A percentile compares a stretch with the other conserved stretches of the same genome.
These are phyloP conservation scores for Coregonus sp. DNA, from an alignment of 2,797 vertebrate species.

Conservation along the genomic window DNA sequence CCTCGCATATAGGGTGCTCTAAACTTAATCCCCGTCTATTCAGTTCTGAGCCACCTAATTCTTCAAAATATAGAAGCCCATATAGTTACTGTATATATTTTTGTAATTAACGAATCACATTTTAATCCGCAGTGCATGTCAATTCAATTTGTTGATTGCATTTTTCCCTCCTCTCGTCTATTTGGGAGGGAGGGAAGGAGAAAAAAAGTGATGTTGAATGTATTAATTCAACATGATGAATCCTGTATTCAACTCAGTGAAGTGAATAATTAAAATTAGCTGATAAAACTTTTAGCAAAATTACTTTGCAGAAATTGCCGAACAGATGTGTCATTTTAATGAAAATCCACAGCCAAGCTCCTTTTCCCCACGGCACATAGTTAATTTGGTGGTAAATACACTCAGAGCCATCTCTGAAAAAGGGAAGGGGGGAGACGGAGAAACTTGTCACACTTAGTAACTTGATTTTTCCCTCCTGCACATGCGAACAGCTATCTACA, in stretches of 20 bases:
- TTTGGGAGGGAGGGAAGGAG: constrained; percentile 70
- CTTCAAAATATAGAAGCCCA: constrained; percentile 86
- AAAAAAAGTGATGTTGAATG: constrained; percentile 90
- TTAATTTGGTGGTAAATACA: constrained; percentile 99
- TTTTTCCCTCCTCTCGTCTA: constrained; percentile 80
- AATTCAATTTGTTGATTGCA: constrained; percentile 99
- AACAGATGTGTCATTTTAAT: constrained; percentile 99
- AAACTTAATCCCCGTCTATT: constrained; percentile 83
- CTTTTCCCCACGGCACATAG: constrained; percentile 89
- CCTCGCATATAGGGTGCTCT: constrained; percentile 73
- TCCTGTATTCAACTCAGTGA: constrained; percentile 99
- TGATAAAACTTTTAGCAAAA: constrained; percentile 99
- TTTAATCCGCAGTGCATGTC: constrained; percentile 96
- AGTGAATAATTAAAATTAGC: constrained; percentile 99
- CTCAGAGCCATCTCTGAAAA: constrained; percentile 91
- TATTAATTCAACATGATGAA: constrained; percentile 99
- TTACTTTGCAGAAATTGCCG: constrained; percentile 99
- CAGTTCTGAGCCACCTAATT: constrained; percentile 86
- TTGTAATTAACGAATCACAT: constrained; percentile 98
- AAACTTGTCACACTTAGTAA: constrained; percentile 99
- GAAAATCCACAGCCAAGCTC: constrained; percentile 99
- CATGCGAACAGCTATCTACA: constrained; percentile 96
- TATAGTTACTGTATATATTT: constrained; percentile 48
- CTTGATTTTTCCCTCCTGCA: constrained; percentile 95
- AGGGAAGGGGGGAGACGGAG: constrained; percentile 85